A percentile compares a stretch with the other conserved stretches of the same genome.
phyloP scores from a whole-genome alignment of 30 jellyfish, hydroid and myxozoan genomes.

The Aurelia aurita region DNA sequence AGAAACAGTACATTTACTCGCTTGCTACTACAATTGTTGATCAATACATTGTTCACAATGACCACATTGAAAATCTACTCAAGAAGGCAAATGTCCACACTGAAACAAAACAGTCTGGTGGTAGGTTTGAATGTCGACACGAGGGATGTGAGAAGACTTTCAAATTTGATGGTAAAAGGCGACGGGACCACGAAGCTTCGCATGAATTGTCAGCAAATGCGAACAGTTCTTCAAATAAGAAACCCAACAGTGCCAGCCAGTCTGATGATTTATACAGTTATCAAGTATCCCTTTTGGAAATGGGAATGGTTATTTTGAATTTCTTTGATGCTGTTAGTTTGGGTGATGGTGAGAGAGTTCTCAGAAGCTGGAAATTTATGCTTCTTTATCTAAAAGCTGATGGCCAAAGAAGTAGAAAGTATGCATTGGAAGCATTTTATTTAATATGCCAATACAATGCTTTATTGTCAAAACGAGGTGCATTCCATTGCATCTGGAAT shows the following conservation, averaged over 20 bases:
- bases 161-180: no score
- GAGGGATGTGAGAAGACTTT: no score
- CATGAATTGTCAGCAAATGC: neutral
- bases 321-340: conserved; percentile 31
- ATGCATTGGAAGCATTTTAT: conserved; percentile 44
- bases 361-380: conserved; percentile 47
- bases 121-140: no score
- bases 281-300: conserved; percentile 43
- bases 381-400: conserved; percentile 49
- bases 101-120: no score
- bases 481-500: conserved; percentile 35
- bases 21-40: no score
- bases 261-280: conserved; percentile 33
- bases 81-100: no score
- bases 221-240: neutral
- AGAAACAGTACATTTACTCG: no score
- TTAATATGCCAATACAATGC: conserved; percentile 21
- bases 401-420: conserved; percentile 34
- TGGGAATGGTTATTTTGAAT: conserved; percentile 13
- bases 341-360: conserved; percentile 45
- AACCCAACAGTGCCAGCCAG: neutral
- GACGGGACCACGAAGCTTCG: no score
- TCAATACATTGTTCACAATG: no score
- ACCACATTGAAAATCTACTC: no score
- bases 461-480: conserved; percentile 25